phyloP scores from a whole-genome alignment of 2,113 vertebrate species.

The Odocoileus hemionus region DNA sequence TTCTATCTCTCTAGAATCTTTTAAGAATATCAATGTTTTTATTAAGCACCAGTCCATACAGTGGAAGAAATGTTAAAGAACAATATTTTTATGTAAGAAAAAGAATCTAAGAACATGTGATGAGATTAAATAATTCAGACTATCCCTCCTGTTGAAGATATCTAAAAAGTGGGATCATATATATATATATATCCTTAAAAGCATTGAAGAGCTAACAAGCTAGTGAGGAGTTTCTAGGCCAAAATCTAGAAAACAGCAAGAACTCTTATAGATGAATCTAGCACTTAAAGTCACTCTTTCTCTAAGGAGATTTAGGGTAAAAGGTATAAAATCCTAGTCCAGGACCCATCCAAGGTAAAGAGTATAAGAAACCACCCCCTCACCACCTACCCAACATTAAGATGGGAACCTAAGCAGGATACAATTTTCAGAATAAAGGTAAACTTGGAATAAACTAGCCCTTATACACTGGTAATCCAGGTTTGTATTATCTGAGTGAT shows the following conservation, averaged over 20 bases:
- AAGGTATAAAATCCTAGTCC: background rate
- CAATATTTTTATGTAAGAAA: slow-evolving; percentile 2
- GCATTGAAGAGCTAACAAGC: background rate
- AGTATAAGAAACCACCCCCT: background rate
- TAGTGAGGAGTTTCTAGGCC: background rate
- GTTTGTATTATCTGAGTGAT: background rate
- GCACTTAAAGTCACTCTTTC: slow-evolving; percentile 2
- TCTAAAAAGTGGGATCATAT: background rate
- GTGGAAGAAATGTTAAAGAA: background rate
- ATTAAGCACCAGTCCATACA: background rate
- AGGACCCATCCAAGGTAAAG: background rate
- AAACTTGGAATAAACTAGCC: background rate
- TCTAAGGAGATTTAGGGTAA: background rate
- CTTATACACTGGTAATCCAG: background rate
- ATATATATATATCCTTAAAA: background rate
- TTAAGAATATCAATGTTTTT: background rate
- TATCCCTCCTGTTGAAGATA: background rate
- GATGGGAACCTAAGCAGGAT: background rate
- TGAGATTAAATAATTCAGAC: background rate
- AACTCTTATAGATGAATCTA: background rate
- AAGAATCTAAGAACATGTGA: slow-evolving; percentile 19
- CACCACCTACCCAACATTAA: background rate
- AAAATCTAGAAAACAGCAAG: slow-evolving; percentile 17
- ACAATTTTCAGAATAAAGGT: background rate
- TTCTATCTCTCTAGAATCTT: background rate